Conservation (phyloP, 2,113 vertebrate species). For the Menura novaehollandiae region DNA sequence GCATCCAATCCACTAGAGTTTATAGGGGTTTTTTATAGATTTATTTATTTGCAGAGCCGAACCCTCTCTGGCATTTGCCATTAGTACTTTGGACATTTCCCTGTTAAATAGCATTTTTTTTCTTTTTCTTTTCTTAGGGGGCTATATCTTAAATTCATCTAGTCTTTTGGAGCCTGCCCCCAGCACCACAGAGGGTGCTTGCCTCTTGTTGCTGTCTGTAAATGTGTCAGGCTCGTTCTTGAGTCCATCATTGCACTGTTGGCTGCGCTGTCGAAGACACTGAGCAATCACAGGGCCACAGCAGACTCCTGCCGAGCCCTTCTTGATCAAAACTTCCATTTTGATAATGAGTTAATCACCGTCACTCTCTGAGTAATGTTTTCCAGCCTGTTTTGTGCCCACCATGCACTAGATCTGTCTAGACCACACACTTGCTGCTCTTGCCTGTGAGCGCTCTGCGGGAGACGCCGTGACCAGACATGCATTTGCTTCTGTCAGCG, state of each 20-base stretch:
- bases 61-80: neutral
- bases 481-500: slow-evolving; percentile 31
- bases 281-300: neutral
- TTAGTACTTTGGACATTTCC: neutral
- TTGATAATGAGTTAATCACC: neutral
- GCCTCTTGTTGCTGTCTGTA: neutral
- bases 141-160: neutral
- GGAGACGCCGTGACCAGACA: slow-evolving; percentile 32
- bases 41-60: neutral
- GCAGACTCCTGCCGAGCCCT: neutral
- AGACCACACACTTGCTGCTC: slow-evolving; percentile 27
- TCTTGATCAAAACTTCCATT: slow-evolving; percentile 8
- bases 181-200: neutral
- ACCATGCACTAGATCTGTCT: neutral
- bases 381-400: neutral
- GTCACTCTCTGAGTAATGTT: neutral
- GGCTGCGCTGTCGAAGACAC: neutral
- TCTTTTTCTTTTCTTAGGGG: neutral
- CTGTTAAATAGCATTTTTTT: neutral
- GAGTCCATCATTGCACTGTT: rapidly evolving
- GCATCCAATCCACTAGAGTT: neutral
- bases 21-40: neutral
- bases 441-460: neutral
- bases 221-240: neutral
- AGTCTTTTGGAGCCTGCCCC: neutral